Percentiles rank a stretch among this genome's conserved stretches.
Conservation (phyloP, 2,797 vertebrate species). For the Peromyscus eremicus region DNA sequence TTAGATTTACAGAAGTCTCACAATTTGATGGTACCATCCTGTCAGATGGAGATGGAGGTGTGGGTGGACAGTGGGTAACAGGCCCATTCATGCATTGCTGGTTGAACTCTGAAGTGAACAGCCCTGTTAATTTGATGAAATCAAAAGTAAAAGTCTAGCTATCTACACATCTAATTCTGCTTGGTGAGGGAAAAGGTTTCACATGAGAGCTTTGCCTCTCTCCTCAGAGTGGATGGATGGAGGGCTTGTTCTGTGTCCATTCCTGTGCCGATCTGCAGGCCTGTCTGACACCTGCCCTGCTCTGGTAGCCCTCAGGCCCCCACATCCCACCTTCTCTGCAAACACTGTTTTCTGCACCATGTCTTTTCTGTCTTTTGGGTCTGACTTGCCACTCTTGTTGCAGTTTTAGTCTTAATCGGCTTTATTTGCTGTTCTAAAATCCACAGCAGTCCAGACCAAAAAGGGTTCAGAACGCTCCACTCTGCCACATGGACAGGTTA, state of each 20-base stretch:
- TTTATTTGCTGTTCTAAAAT: background rate
- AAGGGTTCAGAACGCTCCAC: background rate
- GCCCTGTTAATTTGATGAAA: background rate
- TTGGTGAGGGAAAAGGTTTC: background rate
- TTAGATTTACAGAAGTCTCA: background rate
- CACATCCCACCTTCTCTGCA: background rate
- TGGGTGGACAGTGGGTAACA: background rate
- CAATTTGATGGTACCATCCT: background rate
- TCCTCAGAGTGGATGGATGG: background rate
- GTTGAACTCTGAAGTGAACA: background rate
- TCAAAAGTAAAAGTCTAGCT: background rate
- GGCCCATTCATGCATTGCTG: background rate
- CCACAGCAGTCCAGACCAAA: background rate
- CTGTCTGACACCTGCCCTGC: background rate
- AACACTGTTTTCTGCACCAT: background rate
- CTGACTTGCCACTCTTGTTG: background rate
- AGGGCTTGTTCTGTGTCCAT: background rate
- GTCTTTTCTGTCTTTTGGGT: background rate
- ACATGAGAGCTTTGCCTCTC: background rate
- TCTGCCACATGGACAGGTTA: background rate
- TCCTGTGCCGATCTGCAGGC: background rate
- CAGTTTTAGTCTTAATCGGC: background rate
- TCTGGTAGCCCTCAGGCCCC: too few relatives aligned
- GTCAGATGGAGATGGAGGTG: background rate
- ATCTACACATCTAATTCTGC: background rate